Evolutionary conservation across 2,113 vertebrate genomes (phyloP).

Genomic region (Emydocephalus ijimae): DNA sequence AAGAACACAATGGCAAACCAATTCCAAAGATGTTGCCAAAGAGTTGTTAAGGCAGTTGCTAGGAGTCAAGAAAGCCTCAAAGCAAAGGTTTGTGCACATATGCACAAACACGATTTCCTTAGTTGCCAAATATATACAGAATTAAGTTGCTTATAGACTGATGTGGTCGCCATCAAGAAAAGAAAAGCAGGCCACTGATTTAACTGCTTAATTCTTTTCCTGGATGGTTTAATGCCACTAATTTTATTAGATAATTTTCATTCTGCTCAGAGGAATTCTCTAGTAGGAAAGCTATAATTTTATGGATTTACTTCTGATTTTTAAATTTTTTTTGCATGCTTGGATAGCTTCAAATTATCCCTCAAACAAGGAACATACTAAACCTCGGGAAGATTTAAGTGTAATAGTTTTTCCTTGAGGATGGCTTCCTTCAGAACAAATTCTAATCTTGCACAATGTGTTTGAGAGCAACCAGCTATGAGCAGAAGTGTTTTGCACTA

Average conservation of each 20-base stretch:
- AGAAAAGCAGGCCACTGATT: neutral
- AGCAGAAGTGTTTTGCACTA: neutral
- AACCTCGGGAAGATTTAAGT: neutral
- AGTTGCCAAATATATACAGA: neutral
- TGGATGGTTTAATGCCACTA: neutral
- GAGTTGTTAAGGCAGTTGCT: neutral
- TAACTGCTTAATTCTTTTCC: neutral
- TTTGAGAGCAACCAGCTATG: neutral
- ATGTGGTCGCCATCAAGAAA: neutral
- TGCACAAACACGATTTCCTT: neutral
- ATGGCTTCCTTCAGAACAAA: neutral
- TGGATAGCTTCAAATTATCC: neutral
- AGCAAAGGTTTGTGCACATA: neutral
- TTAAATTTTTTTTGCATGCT: neutral
- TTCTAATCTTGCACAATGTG: neutral
- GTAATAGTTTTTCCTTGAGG: neutral
- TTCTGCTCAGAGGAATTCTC: neutral
- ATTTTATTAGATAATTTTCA: neutral
- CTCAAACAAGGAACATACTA: neutral
- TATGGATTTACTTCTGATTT: neutral
- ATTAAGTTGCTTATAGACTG: neutral
- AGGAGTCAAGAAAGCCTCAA: neutral
- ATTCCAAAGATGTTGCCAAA: neutral
- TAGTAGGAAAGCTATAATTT: neutral
- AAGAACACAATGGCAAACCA: neutral